Conservation (phyloP, 2,113 vertebrate species). For the Bufo bufo region DNA sequence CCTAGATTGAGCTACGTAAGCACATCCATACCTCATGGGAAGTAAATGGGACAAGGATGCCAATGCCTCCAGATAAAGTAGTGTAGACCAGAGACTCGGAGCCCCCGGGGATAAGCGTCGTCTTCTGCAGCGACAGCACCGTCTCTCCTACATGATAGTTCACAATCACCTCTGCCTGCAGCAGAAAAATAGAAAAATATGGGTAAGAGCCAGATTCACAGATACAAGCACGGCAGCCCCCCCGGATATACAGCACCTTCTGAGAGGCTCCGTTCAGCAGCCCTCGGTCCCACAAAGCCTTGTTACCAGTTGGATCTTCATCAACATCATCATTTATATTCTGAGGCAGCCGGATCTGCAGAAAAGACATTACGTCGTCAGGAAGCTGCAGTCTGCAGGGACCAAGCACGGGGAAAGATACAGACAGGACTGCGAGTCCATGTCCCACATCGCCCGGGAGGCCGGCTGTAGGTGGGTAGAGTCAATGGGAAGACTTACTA, state of each 20-base stretch:
- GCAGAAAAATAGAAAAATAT: slow-evolving; percentile 27
- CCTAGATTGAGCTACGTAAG: neutral
- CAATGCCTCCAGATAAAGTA: slow-evolving; percentile 93
- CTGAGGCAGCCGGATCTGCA: slow-evolving; percentile 90
- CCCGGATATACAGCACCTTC: slow-evolving; percentile 78
- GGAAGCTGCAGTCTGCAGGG: neutral
- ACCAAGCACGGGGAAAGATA: too few relatives aligned
- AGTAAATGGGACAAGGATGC: slow-evolving; percentile 95
- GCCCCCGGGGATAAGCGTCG: slow-evolving; percentile 93
- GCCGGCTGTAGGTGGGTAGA: too few relatives aligned
- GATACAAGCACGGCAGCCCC: neutral
- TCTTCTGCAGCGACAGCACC: slow-evolving; percentile 94
- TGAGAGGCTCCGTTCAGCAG: slow-evolving; percentile 97
- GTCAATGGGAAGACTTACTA: too few relatives aligned
- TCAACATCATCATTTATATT: slow-evolving; percentile 98
- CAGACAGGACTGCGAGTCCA: too few relatives aligned
- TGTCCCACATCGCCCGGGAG: too few relatives aligned
- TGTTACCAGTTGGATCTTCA: slow-evolving; percentile 97
- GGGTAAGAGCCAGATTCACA: neutral
- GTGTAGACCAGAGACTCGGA: slow-evolving; percentile 97
- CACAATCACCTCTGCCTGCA: slow-evolving; percentile 92
- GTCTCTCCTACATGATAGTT: slow-evolving; percentile 98
- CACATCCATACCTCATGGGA: slow-evolving; percentile 86
- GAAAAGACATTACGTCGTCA: too few relatives aligned
- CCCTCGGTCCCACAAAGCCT: slow-evolving; percentile 96